phyloP scores from a whole-genome alignment of 2,888 invertebrate species.

The Scelioninae gen. 1 region DNA sequence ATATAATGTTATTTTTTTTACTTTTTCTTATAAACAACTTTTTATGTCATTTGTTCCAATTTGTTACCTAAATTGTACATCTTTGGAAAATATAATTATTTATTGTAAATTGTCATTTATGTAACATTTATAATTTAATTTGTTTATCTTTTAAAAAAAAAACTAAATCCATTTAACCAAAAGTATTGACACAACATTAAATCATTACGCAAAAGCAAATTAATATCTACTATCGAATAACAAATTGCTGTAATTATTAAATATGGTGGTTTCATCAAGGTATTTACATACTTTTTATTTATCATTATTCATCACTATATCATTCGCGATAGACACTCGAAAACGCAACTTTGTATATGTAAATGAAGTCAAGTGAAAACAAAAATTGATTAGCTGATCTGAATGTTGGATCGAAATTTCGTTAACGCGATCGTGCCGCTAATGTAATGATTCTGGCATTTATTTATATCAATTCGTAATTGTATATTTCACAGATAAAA shows the following conservation, averaged over 20 bases:
- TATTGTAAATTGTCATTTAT: too few species aligned
- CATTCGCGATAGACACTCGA: background rate
- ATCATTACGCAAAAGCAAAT: slow-evolving; percentile 4
- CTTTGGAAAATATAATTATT: too few species aligned
- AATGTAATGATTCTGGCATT: background rate
- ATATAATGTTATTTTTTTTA: too few species aligned
- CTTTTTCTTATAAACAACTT: too few species aligned
- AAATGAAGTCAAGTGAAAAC: slow-evolving; percentile 18
- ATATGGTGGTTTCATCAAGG: background rate
- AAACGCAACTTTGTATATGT: slow-evolving; percentile 16
- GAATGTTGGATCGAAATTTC: slow-evolving; percentile 1
- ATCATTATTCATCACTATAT: slow-evolving; percentile 30
- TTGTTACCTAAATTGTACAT: too few species aligned
- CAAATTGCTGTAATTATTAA: slow-evolving; percentile 38
- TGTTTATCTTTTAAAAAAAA: too few species aligned
- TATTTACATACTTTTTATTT: slow-evolving; percentile 37
- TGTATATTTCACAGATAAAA: slow-evolving; percentile 20
- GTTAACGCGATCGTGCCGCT: background rate
- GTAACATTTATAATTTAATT: too few species aligned
- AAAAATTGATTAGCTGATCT: slow-evolving; percentile 3
- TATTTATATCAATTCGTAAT: slow-evolving; percentile 11
- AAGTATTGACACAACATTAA: background rate
- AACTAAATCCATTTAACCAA: too few species aligned
- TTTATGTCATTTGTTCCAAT: too few species aligned
- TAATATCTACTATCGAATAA: slow-evolving; percentile 29